Evolutionary conservation across 2,797 vertebrate species (phyloP).

Genomic region (Manis javanica): DNA sequence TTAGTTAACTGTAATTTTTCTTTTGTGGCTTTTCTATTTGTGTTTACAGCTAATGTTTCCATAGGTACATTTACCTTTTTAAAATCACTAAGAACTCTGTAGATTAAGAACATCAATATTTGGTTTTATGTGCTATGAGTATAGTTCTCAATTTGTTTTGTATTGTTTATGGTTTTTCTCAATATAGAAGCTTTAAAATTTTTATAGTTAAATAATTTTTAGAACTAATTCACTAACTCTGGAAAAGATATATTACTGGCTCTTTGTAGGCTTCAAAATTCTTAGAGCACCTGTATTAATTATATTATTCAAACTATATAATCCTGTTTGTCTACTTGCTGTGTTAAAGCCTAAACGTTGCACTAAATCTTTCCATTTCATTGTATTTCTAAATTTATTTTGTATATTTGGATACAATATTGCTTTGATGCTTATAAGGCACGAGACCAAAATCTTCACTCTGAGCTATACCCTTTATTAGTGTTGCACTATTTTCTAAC

Average conservation of each 20-base stretch:
- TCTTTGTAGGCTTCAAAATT: background rate
- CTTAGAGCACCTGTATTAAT: background rate
- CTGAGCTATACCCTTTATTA: background rate
- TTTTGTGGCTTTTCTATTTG: background rate
- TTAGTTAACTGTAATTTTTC: conserved; percentile 26
- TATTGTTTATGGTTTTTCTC: background rate
- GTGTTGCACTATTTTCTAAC: background rate
- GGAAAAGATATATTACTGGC: background rate
- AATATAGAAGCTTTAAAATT: background rate
- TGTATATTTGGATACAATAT: background rate
- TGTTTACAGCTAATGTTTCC: background rate
- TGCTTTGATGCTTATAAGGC: background rate
- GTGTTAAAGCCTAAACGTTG: background rate
- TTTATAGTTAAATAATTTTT: background rate
- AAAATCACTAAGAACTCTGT: background rate
- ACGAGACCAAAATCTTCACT: background rate
- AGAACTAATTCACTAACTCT: background rate
- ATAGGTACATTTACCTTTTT: background rate
- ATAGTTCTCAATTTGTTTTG: background rate
- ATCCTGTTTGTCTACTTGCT: background rate
- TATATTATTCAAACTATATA: background rate
- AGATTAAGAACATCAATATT: background rate
- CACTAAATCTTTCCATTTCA: background rate
- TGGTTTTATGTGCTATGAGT: background rate
- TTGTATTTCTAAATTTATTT: background rate